Evolutionary conservation across 1,140 invertebrate genomes (phyloP), one percentile per base, ranked within the genome.

Genomic region (Lamellibrachia luymesi): DNA sequence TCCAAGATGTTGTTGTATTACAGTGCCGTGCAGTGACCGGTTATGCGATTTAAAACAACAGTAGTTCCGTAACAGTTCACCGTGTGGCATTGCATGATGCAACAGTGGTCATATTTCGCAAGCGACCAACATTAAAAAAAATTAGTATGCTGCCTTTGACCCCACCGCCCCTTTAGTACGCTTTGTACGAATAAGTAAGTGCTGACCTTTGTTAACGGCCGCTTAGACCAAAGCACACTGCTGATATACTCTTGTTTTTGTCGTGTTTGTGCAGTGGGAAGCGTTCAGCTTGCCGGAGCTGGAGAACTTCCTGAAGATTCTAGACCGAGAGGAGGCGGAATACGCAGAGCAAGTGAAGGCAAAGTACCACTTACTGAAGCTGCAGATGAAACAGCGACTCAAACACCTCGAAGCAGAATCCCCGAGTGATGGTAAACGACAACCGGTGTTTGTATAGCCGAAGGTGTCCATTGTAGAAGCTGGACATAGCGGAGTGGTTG

Each of bases 281-380:
- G 96, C 96, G 22, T 97, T 97, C 94, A 97, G 97, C 92, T 93
- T 96, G n/a, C 97, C 97, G 56, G 97, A 97, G 94, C 95, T 97
- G 92, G 95, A 96, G 38, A 97, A 97, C 94, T 97, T 97, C 95
- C 95, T 97, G 51, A 95, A 96, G 89, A 97, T 97, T 27, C 94
- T 97, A 91, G 97, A 97, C 93, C 95, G 97, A 51, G 97, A 97
- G 94, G 97, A 97, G 94, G 95, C 96, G 27, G 97, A 97, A 93
- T 97, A 97, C 93, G 95, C 97, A 13, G 95, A 96, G 51, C 97
- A 97, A 94, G 96, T 97, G 2, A 95, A 96, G 93, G 95, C 97
- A 92, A 97, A 97, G 94, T 97, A 97, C 94, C 95, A 96, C 92
- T 94, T 96, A 51, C 95, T 96, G 95, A 95, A 94, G 50, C 51